Evolutionary conservation across 2,888 invertebrate genomes (phyloP).

Genomic region (Lumbricus terrestris): DNA sequence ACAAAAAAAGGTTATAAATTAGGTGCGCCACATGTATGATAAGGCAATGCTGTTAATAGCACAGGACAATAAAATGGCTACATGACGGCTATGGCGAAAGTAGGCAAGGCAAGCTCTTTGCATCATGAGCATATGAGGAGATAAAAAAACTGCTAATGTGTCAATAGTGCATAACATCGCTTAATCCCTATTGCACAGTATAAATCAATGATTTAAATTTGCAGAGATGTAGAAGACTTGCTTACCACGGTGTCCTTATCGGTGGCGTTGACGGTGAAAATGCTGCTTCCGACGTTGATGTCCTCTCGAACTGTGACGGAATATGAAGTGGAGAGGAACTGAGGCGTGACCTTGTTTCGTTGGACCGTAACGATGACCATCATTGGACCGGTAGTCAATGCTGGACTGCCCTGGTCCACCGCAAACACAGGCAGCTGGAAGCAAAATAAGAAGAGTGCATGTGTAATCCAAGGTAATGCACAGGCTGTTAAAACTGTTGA

Average conservation of each 20-base stretch:
- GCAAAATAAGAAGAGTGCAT: background rate
- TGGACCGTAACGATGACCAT: constrained; percentile 40
- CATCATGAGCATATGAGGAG: background rate
- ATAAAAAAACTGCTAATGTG: background rate
- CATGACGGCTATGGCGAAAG: background rate
- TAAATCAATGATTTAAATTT: no score
- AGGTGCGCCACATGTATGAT: background rate
- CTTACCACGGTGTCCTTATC: constrained; percentile 37
- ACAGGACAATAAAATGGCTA: background rate
- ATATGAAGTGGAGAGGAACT: constrained; percentile 38
- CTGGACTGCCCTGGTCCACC: constrained; percentile 33
- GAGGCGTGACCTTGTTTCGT: constrained; percentile 46
- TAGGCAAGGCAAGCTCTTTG: background rate
- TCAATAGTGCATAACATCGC: background rate
- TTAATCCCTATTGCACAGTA: background rate
- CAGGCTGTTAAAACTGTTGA: background rate
- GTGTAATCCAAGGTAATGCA: background rate
- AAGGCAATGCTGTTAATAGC: background rate
- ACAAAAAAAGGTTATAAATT: background rate
- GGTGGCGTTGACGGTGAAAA: constrained; percentile 42
- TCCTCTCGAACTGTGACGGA: constrained; percentile 31
- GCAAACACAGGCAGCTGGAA: constrained; percentile 37
- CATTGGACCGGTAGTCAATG: constrained; percentile 32
- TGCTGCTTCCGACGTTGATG: constrained; percentile 41
- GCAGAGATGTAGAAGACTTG: background rate